Evolutionary conservation across 1,140 invertebrate genomes (phyloP), one percentile per base, ranked within the genome.

Genomic region (Pseudoatta argentina): DNA sequence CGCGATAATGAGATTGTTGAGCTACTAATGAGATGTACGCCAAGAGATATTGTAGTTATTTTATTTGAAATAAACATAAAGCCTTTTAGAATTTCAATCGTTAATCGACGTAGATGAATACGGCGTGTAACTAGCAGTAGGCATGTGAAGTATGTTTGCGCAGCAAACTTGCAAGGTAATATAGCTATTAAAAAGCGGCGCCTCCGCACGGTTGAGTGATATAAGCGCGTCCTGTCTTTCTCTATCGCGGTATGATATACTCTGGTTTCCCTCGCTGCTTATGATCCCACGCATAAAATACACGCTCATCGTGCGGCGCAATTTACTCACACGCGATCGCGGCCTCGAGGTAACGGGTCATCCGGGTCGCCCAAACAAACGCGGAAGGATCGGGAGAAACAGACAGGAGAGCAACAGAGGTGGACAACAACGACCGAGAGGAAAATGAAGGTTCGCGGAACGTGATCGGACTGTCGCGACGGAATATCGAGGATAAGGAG

Each of bases 271-370:
- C 48, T 76, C 67, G 79, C 72, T 64, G 75, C 76, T 61, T 61
- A 89, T 87, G 88, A 85, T 89, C 86, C 85, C 64, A 79, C 76
- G 85, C 83, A 72, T 72, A 48, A 77, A 85, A 86, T 88, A 88
- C 71, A 44, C 76, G 87, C 66, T 90, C 86, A 76, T 72, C 24
- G 86, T 30, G 24, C 24, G 86, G 27, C 10, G 72, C 30, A 72
- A 75, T 63, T 86, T 90, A 64, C 48, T 55, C 89, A 82, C 86
- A 69, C 82, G 85, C 82, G 69, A 83, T 67, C 61, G 51, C 39
- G 82, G 82, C 39, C 72, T 59, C 88, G 73, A 91, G 72, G 72
- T 90, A 91, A 88, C 89, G 89, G 79, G 59, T 66, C 72, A 53
- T 69, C 61, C 78, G 21, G 48, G 57, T 61, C 48, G 71, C 27